Evolutionary conservation across 2,113 vertebrate species (phyloP).

Genomic region (Fregetta grallaria): DNA sequence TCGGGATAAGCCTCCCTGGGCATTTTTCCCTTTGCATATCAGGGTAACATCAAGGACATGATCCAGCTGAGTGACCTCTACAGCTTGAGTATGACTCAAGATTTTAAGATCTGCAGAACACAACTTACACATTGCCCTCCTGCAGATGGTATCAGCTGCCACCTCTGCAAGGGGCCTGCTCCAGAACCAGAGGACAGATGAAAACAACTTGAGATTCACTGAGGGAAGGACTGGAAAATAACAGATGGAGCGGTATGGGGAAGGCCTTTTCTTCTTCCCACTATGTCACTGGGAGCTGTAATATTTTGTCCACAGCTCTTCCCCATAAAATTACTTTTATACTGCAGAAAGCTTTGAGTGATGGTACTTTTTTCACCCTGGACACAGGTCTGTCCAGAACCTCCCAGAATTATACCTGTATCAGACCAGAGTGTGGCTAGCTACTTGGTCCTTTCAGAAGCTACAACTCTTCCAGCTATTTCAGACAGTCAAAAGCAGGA

Average conservation of each 20-base stretch:
- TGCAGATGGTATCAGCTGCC: not conserved
- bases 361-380: not conserved
- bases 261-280: not conserved
- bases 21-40: not conserved
- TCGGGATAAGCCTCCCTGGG: not conserved
- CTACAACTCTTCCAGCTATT: not conserved
- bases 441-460: not conserved
- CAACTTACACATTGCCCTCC: not conserved
- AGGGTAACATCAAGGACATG: not conserved
- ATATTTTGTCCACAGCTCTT: not conserved
- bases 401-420: not conserved
- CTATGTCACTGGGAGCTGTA: not conserved
- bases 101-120: not conserved
- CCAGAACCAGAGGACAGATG: not conserved
- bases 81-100: not conserved
- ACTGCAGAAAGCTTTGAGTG: not conserved
- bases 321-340: not conserved
- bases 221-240: not conserved
- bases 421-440: not conserved
- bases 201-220: not conserved
- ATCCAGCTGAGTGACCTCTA: not conserved
- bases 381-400: not conserved
- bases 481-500: not conserved
- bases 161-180: not conserved
- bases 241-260: not conserved